Evolutionary conservation across 2,113 vertebrate genomes (phyloP).

Genomic region (Entelurus aequoreus): DNA sequence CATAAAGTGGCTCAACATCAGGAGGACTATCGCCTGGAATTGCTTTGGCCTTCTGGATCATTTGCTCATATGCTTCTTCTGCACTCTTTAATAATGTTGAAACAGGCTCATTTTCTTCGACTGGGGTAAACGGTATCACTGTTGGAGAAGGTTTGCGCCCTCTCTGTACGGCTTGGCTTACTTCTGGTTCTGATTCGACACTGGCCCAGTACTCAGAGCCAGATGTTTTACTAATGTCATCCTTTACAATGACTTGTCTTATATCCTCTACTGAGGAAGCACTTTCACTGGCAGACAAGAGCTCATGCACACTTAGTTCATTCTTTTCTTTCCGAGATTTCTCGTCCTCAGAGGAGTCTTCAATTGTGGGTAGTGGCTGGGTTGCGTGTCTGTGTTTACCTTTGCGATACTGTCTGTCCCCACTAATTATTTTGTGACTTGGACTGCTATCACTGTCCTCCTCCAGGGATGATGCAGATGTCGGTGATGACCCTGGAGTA

Average conservation of each 20-base stretch:
- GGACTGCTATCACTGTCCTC: conserved; percentile 97
- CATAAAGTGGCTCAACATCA: conserved; percentile 93
- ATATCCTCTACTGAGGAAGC: conserved; percentile 84
- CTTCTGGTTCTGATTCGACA: conserved; percentile 82
- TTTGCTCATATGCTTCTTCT: conserved; percentile 90
- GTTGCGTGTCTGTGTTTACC: conserved; percentile 84
- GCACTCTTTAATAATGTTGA: conserved; percentile 81
- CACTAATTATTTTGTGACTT: conserved; percentile 80
- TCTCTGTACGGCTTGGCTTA: conserved; percentile 59
- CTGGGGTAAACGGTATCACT: conserved; percentile 75
- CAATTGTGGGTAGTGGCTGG: conserved; percentile 85
- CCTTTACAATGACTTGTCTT: conserved; percentile 77
- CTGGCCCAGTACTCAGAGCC: conserved; percentile 88
- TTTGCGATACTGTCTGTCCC: conserved; percentile 88
- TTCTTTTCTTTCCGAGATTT: conserved; percentile 84
- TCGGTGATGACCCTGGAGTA: conserved; percentile 91
- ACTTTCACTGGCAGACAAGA: conserved; percentile 78
- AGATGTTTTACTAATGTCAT: conserved; percentile 80
- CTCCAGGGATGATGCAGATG: conserved; percentile 93
- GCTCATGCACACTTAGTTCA: conserved; percentile 74
- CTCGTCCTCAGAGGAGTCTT: conserved; percentile 94
- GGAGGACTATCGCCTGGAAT: conserved; percentile 82
- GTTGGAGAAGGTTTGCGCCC: conserved; percentile 75
- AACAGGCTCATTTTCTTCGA: conserved; percentile 57
- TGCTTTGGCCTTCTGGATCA: conserved; percentile 82